phyloP scores from a whole-genome alignment of 2,888 invertebrate species.

The Cerceris ruficornis region DNA sequence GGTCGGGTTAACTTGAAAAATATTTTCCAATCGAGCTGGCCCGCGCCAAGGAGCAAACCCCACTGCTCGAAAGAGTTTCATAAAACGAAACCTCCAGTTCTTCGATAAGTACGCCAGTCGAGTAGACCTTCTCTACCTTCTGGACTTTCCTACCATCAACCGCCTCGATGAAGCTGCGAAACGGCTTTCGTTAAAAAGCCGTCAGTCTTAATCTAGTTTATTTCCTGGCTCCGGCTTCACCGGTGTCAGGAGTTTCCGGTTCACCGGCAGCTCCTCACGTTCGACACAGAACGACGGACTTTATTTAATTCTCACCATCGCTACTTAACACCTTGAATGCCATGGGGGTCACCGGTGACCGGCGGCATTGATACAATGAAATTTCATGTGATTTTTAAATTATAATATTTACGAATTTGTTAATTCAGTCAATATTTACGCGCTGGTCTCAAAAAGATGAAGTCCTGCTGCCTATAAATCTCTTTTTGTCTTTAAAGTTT shows the following conservation, averaged over 20 bases:
- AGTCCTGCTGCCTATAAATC: too few relatives aligned
- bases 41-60: conserved; percentile 11
- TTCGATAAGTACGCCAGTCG: conserved; percentile 45
- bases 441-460: too few relatives aligned
- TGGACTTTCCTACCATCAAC: conserved; percentile 16
- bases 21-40: conserved; percentile 41
- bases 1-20: conserved; percentile 34
- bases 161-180: conserved; percentile 12
- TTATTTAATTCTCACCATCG: conserved; percentile 34
- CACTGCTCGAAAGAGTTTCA: conserved; percentile 40
- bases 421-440: too few relatives aligned
- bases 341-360: too few relatives aligned
- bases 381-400: too few relatives aligned
- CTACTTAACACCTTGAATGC: background rate
- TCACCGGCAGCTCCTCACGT: conserved; percentile 15
- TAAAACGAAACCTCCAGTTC: conserved; percentile 47
- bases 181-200: conserved; percentile 49
- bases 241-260: conserved; percentile 19
- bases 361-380: too few relatives aligned
- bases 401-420: too few relatives aligned
- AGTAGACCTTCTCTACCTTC: conserved; percentile 27
- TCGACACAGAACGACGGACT: conserved; percentile 5
- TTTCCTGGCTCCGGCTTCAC: conserved; percentile 33
- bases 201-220: conserved; percentile 60
- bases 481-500: too few relatives aligned